Percentiles rank a stretch among this genome's conserved stretches.
Conservation (phyloP, 2,113 vertebrate genomes). For the Argyrosomus japonicus region DNA sequence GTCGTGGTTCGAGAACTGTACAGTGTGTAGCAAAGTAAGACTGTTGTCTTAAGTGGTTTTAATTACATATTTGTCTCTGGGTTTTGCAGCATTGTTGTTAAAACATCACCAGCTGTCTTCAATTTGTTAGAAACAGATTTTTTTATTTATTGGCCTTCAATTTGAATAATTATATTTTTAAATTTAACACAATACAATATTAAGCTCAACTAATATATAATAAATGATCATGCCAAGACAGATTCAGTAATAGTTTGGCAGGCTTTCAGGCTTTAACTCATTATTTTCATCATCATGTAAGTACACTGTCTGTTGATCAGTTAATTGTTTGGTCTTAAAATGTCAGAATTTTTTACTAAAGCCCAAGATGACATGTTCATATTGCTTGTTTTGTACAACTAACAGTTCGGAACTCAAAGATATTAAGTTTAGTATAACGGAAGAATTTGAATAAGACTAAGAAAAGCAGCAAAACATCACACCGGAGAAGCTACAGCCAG, state of each 20-base stretch:
- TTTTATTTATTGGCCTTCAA: not conserved
- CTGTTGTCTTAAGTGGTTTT: not conserved
- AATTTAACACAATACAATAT: constrained; percentile 3
- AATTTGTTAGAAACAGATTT: not conserved
- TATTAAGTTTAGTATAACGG: too few species aligned
- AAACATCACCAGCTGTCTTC: constrained; percentile 20
- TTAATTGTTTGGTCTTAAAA: not conserved
- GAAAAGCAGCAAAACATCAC: not conserved
- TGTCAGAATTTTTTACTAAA: not conserved
- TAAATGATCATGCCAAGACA: not conserved
- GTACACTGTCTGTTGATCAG: not conserved
- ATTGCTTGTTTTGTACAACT: not conserved
- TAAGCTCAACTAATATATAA: not conserved
- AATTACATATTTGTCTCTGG: not conserved
- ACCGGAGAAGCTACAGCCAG: not conserved
- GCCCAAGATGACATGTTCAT: not conserved
- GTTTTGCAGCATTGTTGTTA: constrained; percentile 6
- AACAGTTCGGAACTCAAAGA: not conserved
- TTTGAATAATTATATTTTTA: constrained; percentile 5
- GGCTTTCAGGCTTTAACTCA: not conserved
- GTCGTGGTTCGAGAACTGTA: not conserved
- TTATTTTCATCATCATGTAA: not conserved
- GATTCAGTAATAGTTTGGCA: not conserved
- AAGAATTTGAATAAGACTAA: not conserved
- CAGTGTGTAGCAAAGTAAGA: not conserved